A percentile compares a stretch with the other conserved stretches of the same genome.
Evolutionary conservation across 1,140 invertebrate species (phyloP).

Genomic region (Uloborus diversus): DNA sequence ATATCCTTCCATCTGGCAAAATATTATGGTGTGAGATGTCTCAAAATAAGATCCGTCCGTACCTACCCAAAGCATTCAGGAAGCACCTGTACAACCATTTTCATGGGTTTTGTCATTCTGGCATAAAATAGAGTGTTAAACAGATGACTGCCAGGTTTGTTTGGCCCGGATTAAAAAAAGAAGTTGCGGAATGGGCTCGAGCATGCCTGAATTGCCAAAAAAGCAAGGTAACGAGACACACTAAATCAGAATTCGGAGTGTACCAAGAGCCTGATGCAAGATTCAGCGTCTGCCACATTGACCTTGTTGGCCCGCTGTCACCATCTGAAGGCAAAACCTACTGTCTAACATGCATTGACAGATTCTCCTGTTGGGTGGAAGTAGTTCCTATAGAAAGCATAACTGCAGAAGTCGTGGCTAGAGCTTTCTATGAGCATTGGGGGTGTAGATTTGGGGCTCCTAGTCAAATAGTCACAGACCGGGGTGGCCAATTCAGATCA

Average conservation of each 20-base stretch:
- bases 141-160: slow-evolving; percentile 25
- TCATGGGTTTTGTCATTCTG: slow-evolving; percentile 16
- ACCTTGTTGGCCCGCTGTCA: slow-evolving; percentile 68
- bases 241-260: neutral
- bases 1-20: neutral
- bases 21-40: slow-evolving; percentile 1
- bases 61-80: neutral
- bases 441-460: neutral
- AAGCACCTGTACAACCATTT: neutral
- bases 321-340: slow-evolving; percentile 62
- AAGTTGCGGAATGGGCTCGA: neutral
- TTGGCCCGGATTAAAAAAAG: neutral
- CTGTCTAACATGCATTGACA: slow-evolving; percentile 66
- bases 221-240: neutral
- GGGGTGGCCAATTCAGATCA: neutral
- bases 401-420: neutral
- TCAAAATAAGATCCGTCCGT: neutral
- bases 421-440: slow-evolving; percentile 3
- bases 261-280: slow-evolving; percentile 60
- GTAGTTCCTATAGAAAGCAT: neutral
- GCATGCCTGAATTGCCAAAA: neutral
- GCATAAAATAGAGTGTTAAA: slow-evolving; percentile 1
- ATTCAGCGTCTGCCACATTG: slow-evolving; percentile 67
- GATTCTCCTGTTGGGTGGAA: slow-evolving; percentile 62
- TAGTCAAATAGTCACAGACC: neutral